phyloP scores from a whole-genome alignment of 2,888 invertebrate species.

The Unio delphinus region DNA sequence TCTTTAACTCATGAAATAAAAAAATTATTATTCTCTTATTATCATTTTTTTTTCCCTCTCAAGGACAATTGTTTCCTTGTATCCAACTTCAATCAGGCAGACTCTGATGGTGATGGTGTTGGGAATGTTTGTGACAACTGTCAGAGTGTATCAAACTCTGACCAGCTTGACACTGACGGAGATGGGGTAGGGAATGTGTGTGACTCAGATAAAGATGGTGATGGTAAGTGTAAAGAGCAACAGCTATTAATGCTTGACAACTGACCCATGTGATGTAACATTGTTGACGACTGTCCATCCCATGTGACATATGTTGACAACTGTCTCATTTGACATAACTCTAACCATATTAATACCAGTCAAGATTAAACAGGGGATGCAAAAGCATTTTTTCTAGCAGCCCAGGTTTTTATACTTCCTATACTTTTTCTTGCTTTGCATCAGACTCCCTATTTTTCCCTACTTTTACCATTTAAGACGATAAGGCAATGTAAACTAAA shows the following conservation, averaged over 20 bases:
- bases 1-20: background rate
- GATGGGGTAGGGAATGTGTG: conserved; percentile 49
- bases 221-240: conserved; percentile 22
- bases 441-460: too few relatives aligned
- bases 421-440: too few relatives aligned
- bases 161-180: conserved; percentile 61
- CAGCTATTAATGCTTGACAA: background rate
- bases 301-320: background rate
- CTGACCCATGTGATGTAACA: background rate
- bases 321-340: too few relatives aligned
- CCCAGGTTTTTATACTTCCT: too few relatives aligned
- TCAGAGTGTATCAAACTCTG: conserved; percentile 31
- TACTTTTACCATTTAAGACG: too few relatives aligned
- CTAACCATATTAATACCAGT: too few relatives aligned
- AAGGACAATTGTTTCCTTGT: conserved; percentile 45
- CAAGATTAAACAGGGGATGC: too few relatives aligned
- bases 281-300: background rate
- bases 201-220: conserved; percentile 47
- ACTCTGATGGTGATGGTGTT: conserved; percentile 61
- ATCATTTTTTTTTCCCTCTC: background rate
- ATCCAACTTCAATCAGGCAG: conserved; percentile 36
- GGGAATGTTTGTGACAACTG: conserved; percentile 52
- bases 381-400: too few relatives aligned
- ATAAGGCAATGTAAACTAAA: too few relatives aligned
- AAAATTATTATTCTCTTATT: background rate